phyloP scores from a whole-genome alignment of 2,888 invertebrate species.

The Chirona hameri region DNA sequence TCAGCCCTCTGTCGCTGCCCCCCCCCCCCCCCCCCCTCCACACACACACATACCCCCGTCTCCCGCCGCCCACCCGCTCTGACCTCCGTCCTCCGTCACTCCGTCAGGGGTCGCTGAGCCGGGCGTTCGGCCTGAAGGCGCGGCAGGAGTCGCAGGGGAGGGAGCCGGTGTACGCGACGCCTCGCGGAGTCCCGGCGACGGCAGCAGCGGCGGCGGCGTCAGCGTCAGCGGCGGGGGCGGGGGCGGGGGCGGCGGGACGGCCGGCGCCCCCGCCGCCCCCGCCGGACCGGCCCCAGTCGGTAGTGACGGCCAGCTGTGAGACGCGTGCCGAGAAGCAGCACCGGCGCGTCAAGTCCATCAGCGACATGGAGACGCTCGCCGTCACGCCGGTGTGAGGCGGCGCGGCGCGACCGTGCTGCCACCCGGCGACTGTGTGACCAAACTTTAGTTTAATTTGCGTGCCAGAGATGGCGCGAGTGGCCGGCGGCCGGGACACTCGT shows the following conservation, averaged over 20 bases:
- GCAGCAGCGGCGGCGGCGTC: slow-evolving; percentile 3
- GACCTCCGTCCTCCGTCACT: not conserved
- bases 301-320: slow-evolving; percentile 33
- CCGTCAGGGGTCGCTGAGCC: slow-evolving; percentile 67
- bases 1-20: too few relatives aligned
- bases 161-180: slow-evolving; percentile 29
- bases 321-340: slow-evolving; percentile 38
- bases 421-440: too few relatives aligned
- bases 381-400: slow-evolving; percentile 48
- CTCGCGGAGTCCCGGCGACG: slow-evolving; percentile 32
- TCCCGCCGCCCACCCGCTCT: too few relatives aligned
- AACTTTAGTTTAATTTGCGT: not conserved
- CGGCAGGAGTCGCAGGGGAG: slow-evolving; percentile 40
- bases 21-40: too few relatives aligned
- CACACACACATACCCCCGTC: too few relatives aligned
- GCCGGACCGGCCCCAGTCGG: slow-evolving; percentile 48
- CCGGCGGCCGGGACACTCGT: too few relatives aligned
- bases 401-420: not conserved
- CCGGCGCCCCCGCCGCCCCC: slow-evolving; percentile 48
- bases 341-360: slow-evolving; percentile 67
- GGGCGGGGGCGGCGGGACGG: slow-evolving; percentile 25
- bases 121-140: slow-evolving; percentile 61
- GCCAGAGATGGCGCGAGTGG: not conserved
- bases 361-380: slow-evolving; percentile 63
- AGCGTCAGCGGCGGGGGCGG: not conserved